These are phyloP conservation scores for Zaprionus nigranus DNA, from an alignment of 1,140 invertebrate species.

Conservation along the genomic window DNA sequence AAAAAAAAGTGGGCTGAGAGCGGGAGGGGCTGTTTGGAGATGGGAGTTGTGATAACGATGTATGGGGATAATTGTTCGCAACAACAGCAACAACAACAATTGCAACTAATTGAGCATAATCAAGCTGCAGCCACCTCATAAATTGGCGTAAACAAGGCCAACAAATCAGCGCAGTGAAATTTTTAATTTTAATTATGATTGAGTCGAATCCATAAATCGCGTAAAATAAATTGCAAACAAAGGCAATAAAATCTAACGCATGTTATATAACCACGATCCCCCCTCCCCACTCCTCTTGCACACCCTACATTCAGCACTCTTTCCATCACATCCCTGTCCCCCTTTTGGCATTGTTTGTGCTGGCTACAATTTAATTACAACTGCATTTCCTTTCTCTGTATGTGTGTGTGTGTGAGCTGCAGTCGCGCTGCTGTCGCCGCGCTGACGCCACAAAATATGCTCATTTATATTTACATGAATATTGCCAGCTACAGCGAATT, in stretches of 20 bases:
- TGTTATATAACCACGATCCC: slow-evolving; percentile 16
- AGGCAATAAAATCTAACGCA: slow-evolving; percentile 75
- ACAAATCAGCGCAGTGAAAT: slow-evolving; percentile 69
- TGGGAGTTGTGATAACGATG: no score
- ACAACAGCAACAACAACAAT: slow-evolving; percentile 28
- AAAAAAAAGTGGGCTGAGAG: no score
- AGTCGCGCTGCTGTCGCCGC: slow-evolving; percentile 45
- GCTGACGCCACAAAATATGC: slow-evolving; percentile 79
- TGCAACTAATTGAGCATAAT: slow-evolving; percentile 75
- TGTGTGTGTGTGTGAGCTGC: slow-evolving; percentile 45
- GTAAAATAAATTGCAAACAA: slow-evolving; percentile 75
- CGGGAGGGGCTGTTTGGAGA: no score
- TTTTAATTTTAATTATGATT: slow-evolving; percentile 72
- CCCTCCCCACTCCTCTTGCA: neutral
- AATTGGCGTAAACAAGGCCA: slow-evolving; percentile 73
- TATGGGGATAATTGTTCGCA: slow-evolving; percentile 10
- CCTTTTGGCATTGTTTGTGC: slow-evolving; percentile 6
- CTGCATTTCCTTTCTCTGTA: slow-evolving; percentile 29
- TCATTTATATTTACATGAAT: slow-evolving; percentile 82
- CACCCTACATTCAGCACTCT: neutral
- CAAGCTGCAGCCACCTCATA: slow-evolving; percentile 59
- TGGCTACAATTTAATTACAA: slow-evolving; percentile 79
- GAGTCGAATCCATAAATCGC: slow-evolving; percentile 75
- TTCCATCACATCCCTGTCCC: neutral
- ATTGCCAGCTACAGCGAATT: slow-evolving; percentile 37